phyloP scores from a whole-genome alignment of 2,888 invertebrate genomes.

The Nymphalis urticae region DNA sequence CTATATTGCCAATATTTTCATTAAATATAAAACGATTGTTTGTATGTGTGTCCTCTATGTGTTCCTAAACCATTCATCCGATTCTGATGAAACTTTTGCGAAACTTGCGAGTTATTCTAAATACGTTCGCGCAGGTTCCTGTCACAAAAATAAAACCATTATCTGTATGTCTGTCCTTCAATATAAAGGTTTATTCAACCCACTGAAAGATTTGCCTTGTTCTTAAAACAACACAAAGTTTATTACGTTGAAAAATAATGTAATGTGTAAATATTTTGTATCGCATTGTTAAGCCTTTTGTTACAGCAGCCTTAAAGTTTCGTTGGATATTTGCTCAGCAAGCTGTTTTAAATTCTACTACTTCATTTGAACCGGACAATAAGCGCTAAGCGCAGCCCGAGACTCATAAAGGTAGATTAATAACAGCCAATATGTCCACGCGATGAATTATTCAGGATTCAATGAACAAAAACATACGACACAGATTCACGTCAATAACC shows the following conservation, averaged over 20 bases:
- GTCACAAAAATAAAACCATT: no score
- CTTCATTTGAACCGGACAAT: constrained; percentile 8
- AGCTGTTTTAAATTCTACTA: constrained; percentile 11
- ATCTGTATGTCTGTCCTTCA: no score
- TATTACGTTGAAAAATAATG: not conserved
- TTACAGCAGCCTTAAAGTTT: not conserved
- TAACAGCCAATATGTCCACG: constrained; percentile 26
- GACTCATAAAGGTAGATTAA: constrained; percentile 35
- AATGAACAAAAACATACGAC: constrained; percentile 27
- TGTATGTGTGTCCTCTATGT: no score
- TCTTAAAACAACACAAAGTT: no score
- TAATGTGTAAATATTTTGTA: not conserved
- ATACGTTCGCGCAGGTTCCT: no score
- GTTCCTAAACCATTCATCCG: no score
- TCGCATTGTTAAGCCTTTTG: not conserved
- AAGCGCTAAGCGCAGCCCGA: constrained; percentile 3
- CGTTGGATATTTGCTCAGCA: not conserved
- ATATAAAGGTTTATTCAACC: no score
- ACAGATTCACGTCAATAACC: constrained; percentile 11
- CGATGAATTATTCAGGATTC: constrained; percentile 34
- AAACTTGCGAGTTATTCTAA: no score
- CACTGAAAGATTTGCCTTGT: no score
- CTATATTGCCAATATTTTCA: no score
- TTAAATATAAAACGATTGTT: no score
- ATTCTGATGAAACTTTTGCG: no score